phyloP scores from a whole-genome alignment of 2,888 invertebrate species.

The Nomada ruficornis region DNA sequence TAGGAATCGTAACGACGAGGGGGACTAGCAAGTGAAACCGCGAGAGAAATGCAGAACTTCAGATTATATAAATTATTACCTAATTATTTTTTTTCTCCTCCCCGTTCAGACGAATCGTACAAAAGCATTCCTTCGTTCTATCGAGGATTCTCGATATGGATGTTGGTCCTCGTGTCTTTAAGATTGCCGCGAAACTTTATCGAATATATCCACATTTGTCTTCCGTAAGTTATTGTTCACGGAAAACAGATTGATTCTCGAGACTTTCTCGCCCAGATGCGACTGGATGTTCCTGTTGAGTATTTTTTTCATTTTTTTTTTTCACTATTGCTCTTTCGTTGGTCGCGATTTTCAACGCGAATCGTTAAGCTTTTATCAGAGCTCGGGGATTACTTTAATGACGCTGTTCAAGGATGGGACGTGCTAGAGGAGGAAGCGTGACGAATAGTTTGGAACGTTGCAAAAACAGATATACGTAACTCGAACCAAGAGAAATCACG shows the following conservation, averaged over 20 bases:
- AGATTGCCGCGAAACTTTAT: neutral
- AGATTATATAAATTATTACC: constrained; percentile 68
- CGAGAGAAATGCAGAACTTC: constrained; percentile 45
- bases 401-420: neutral
- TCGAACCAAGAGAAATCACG: constrained; percentile 15
- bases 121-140: constrained; percentile 38
- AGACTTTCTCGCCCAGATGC: neutral
- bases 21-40: constrained; percentile 41
- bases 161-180: neutral
- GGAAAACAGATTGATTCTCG: constrained; percentile 8
- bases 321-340: neutral
- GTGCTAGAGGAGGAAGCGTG: neutral
- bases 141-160: neutral
- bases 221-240: constrained; percentile 9
- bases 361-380: constrained; percentile 25
- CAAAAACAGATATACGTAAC: constrained; percentile 41
- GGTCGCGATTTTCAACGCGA: neutral
- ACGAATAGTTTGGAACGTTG: constrained; percentile 40
- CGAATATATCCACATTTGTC: neutral
- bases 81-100: constrained; percentile 67
- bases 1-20: constrained; percentile 51
- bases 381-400: neutral
- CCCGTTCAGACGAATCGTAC: constrained; percentile 61
- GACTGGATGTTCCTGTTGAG: constrained; percentile 19
- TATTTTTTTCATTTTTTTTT: neutral